These are phyloP conservation scores for Ichneumoninae sp. DNA, from an alignment of 2,888 invertebrate species.

Conservation along the genomic window DNA sequence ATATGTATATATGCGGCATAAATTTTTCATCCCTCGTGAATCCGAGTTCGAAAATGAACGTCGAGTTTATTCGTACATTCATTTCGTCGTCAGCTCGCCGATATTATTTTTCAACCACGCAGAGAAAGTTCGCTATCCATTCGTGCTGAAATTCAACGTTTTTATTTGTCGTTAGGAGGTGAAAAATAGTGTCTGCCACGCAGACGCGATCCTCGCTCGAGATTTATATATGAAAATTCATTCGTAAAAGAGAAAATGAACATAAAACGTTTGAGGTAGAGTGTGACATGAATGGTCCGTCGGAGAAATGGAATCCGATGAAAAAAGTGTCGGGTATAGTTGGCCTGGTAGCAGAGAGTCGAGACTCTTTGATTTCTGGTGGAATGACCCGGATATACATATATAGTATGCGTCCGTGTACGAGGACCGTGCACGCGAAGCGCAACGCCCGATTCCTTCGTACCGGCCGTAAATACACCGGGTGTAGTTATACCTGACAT, in stretches of 20 bases:
- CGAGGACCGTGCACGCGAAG: conserved; percentile 16
- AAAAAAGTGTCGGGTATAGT: conserved; percentile 21
- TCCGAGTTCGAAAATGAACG: not conserved
- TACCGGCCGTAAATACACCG: conserved; percentile 48
- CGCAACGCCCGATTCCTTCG: conserved; percentile 10
- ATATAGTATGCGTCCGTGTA: conserved; percentile 9
- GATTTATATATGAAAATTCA: not conserved
- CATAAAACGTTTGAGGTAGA: not conserved
- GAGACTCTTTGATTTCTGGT: conserved; percentile 50
- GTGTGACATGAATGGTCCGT: conserved; percentile 26
- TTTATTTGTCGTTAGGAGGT: not conserved
- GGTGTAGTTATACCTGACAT: conserved; percentile 47
- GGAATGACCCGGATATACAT: conserved; percentile 51
- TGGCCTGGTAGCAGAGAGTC: conserved; percentile 9
- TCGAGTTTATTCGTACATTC: not conserved
- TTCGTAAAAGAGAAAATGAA: not conserved
- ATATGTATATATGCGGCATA: not conserved
- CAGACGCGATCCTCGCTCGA: not conserved
- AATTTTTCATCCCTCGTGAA: not conserved
- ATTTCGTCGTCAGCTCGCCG: not conserved
- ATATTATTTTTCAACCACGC: not conserved
- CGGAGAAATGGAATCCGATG: conserved; percentile 7
- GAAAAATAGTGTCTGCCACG: not conserved
- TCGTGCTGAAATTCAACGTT: not conserved
- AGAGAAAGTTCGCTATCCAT: not conserved